Conservation (phyloP, 2,797 vertebrate genomes). For the Gymnocypris eckloni region DNA sequence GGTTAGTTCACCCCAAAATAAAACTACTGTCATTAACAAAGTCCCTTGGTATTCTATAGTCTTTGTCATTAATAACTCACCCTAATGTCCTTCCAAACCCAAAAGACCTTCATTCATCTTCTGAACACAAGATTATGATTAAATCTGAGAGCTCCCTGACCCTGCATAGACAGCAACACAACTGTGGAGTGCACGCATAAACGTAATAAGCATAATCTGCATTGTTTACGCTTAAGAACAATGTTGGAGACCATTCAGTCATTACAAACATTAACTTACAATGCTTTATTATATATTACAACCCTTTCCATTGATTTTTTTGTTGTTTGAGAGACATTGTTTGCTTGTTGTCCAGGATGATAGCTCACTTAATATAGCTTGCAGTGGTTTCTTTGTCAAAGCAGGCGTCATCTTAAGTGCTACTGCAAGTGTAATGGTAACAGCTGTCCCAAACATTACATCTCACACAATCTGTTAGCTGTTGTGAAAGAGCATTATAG, state of each 20-base stretch:
- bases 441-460: conserved; percentile 42
- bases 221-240: too few relatives aligned
- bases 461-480: conserved; percentile 38
- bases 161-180: too few relatives aligned
- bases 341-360: background rate
- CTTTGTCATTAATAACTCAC: too few relatives aligned
- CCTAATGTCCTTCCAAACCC: too few relatives aligned
- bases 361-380: conserved; percentile 2
- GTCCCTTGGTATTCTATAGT: too few relatives aligned
- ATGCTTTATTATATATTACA: background rate
- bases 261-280: background rate
- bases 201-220: too few relatives aligned
- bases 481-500: conserved; percentile 37
- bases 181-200: too few relatives aligned
- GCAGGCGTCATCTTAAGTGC: conserved; percentile 26
- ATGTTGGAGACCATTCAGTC: background rate
- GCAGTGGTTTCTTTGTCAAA: background rate
- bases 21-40: too few relatives aligned
- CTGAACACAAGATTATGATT: too few relatives aligned
- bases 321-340: background rate
- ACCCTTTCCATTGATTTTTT: background rate
- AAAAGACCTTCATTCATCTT: too few relatives aligned
- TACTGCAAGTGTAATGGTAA: conserved; percentile 26
- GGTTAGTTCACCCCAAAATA: too few relatives aligned
- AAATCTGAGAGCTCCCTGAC: too few relatives aligned